Evolutionary conservation across 2,888 invertebrate genomes (phyloP), one percentile per base, ranked within the genome.

Genomic region (Temnothorax rugatulus): DNA sequence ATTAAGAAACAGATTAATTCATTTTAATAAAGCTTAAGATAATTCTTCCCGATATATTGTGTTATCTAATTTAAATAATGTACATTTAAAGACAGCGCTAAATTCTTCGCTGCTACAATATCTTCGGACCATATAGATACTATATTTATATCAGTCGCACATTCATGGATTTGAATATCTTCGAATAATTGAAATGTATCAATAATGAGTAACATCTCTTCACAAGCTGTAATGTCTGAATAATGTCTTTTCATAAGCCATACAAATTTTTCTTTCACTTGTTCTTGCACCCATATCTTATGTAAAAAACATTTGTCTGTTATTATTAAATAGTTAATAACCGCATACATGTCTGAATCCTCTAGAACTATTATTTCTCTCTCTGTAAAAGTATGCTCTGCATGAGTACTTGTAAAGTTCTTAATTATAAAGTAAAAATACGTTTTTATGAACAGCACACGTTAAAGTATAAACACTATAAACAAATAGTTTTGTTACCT

Each of bases 41-140:
- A 71, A 29, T n/a, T 61, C 4, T 29, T 7, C 18, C 1, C 2
- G 15, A 50, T 34, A 69, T 11, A 2, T 41, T 13, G 11, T 4
- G 18, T 61, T 5, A 44, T 34, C 4, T 34, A 44, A 47, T 29
- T 44, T 66, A 50, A 34, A 50, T 25, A 13, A 66, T 25, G 21
- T 76, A 76, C 76, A 38, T 76, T 25, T 25, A 76, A 50, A 1
- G 8, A 38, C 13, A 18, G n/a, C 18, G 76, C 76, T 8, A 76
- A 18, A 13, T 66, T 50, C 8, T 76, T 76, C 18, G 38, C 66
- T 38, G 66, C 15, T 50, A 44, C 13, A 66, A 66, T 25, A 52
- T 76, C 13, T 18, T 76, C 50, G 15, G 73, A 73, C 73, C 73
- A 73, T 25, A 73, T 57, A 3, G 73, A 73, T 57, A 29, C 15